Conservation (phyloP, 2,113 vertebrate species). For the Jacana jacana region DNA sequence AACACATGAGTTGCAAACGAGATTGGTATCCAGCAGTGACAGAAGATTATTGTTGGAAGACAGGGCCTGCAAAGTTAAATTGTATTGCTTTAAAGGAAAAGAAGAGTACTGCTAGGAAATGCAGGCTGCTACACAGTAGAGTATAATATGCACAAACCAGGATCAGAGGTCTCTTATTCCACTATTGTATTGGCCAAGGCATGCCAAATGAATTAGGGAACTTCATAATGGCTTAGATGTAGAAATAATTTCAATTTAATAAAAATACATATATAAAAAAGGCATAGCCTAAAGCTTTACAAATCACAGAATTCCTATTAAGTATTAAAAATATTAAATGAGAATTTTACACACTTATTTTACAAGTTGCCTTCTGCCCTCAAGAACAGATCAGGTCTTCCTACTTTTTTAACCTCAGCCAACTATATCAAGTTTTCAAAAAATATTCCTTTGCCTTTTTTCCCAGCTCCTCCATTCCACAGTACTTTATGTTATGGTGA, state of each 20-base stretch:
- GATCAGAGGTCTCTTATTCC: not conserved
- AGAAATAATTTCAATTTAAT: conserved; percentile 15
- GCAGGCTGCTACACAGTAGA: not conserved
- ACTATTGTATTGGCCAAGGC: not conserved
- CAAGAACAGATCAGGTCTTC: not conserved
- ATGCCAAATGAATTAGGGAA: conserved; percentile 43
- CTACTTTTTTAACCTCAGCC: not conserved
- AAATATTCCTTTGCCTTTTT: not conserved
- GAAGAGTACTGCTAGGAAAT: not conserved
- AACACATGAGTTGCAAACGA: not conserved
- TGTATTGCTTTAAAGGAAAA: not conserved
- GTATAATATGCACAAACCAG: not conserved
- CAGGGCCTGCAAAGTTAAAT: not conserved
- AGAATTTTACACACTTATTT: not conserved
- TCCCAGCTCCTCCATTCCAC: not conserved
- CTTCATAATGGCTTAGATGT: not conserved
- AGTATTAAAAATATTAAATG: conserved; percentile 7
- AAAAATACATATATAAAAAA: not conserved
- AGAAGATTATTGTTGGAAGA: conserved; percentile 35
- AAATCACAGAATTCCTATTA: not conserved
- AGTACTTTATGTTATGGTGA: not conserved
- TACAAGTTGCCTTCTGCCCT: not conserved
- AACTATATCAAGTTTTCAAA: not conserved
- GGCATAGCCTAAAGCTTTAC: not conserved
- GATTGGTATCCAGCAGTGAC: conserved; percentile 23